These are phyloP conservation scores for Campoletis sonorensis DNA, from an alignment of 1,140 invertebrate species.

Conservation along the genomic window DNA sequence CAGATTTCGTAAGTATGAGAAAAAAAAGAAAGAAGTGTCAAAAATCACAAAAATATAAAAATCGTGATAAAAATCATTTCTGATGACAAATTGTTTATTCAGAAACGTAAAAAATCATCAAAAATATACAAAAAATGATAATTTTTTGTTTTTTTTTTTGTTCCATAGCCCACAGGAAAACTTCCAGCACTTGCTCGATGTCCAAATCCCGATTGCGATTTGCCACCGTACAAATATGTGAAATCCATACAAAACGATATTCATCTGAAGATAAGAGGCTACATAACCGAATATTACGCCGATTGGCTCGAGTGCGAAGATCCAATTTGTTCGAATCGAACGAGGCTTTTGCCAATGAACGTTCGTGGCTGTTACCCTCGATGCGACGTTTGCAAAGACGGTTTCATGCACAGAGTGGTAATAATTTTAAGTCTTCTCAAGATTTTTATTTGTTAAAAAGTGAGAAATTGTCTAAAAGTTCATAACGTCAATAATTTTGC, in stretches of 20 bases:
- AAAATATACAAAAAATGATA: background rate
- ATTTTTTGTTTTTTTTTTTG: background rate
- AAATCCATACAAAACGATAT: slow-evolving; percentile 85
- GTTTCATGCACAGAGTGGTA: slow-evolving; percentile 84
- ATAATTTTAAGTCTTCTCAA: slow-evolving; percentile 51
- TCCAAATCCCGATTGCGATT: slow-evolving; percentile 81
- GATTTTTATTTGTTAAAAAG: slow-evolving; percentile 2
- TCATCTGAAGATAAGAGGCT: slow-evolving; percentile 80
- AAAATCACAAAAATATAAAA: too few relatives aligned
- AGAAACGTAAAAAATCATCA: too few relatives aligned
- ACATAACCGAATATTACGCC: slow-evolving; percentile 86
- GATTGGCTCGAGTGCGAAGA: slow-evolving; percentile 93
- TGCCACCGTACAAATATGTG: slow-evolving; percentile 81
- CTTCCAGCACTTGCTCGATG: slow-evolving; percentile 81
- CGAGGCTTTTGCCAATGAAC: slow-evolving; percentile 80
- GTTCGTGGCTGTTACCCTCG: slow-evolving; percentile 82
- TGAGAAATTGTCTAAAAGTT: too few relatives aligned
- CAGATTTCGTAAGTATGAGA: slow-evolving; percentile 23
- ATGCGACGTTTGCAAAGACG: slow-evolving; percentile 86
- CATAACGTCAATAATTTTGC: too few relatives aligned
- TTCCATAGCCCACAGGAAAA: slow-evolving; percentile 57
- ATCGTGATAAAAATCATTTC: too few relatives aligned
- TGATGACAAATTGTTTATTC: too few relatives aligned
- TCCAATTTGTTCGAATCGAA: slow-evolving; percentile 86
- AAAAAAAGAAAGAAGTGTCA: too few relatives aligned